Evolutionary conservation across 2,797 vertebrate species (phyloP).

Genomic region (Microctenopoma lineatum): DNA sequence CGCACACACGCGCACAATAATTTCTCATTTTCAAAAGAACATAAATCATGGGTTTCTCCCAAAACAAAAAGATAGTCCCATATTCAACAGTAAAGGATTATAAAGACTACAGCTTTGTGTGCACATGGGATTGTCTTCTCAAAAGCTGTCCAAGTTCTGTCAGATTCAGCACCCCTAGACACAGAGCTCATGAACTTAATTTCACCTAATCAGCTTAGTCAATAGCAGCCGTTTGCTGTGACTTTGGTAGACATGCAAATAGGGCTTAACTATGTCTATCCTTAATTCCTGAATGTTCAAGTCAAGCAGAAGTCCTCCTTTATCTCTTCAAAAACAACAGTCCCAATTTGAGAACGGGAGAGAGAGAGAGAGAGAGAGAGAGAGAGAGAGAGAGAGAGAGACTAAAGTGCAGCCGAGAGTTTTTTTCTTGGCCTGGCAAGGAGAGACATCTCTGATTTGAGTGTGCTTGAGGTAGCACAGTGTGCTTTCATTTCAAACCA

Average conservation of each 20-base stretch:
- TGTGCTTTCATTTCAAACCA: constrained; percentile 86
- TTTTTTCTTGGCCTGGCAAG: constrained; percentile 71
- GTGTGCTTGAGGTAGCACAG: constrained; percentile 87
- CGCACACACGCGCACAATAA: constrained; percentile 19
- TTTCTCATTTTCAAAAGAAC: constrained; percentile 43
- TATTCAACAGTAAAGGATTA: constrained; percentile 78
- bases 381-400: constrained; percentile 21
- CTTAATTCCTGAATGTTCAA: constrained; percentile 83
- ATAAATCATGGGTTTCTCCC: constrained; percentile 54
- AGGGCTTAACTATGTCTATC: constrained; percentile 83
- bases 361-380: constrained; percentile 24
- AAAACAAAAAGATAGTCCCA: constrained; percentile 47
- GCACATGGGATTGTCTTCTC: constrained; percentile 80
- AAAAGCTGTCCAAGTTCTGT: constrained; percentile 81
- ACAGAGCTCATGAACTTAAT: constrained; percentile 84
- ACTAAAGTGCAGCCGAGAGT: constrained; percentile 44
- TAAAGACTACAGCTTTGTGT: constrained; percentile 72
- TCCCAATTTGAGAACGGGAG: constrained; percentile 68
- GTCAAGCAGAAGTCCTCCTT: constrained; percentile 81
- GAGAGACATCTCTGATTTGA: constrained; percentile 83
- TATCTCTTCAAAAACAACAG: constrained; percentile 84
- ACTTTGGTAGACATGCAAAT: constrained; percentile 84
- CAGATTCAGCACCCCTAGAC: constrained; percentile 82
- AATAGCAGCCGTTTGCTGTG: constrained; percentile 83
- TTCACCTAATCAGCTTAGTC: constrained; percentile 87